Percentiles rank a stretch among this genome's conserved stretches.
phyloP scores from a whole-genome alignment of 1,140 invertebrate species.

The Colletes gigas region DNA sequence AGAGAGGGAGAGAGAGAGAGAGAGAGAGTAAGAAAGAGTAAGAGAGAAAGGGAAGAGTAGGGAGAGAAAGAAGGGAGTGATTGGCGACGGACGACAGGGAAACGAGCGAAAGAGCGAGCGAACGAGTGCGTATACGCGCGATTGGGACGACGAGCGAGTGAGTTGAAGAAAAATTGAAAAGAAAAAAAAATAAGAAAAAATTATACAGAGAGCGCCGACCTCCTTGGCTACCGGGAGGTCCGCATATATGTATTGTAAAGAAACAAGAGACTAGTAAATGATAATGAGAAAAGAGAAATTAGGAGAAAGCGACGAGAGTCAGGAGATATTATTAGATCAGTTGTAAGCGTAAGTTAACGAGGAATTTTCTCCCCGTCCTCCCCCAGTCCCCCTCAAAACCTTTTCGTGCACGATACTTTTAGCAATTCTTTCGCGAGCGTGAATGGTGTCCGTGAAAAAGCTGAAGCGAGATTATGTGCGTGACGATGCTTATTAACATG shows the following conservation, averaged over 20 bases:
- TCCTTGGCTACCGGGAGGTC: constrained; percentile 81
- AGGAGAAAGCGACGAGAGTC: constrained; percentile 43
- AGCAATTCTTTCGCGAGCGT: constrained; percentile 78
- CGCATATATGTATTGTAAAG: constrained; percentile 80
- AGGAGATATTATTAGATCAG: constrained; percentile 79
- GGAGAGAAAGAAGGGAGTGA: constrained; percentile 58
- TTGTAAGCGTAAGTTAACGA: constrained; percentile 77
- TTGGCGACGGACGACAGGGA: constrained; percentile 46
- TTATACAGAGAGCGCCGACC: constrained; percentile 81
- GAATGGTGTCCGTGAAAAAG: constrained; percentile 60
- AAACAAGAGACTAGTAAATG: constrained; percentile 75
- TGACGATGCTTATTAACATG: constrained; percentile 3
- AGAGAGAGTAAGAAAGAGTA: constrained; percentile 30
- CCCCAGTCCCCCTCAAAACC: constrained; percentile 52
- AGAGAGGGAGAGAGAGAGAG: constrained; percentile 62
- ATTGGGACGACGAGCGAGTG: constrained; percentile 64
- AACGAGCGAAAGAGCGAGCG: constrained; percentile 38
- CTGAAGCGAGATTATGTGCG: constrained; percentile 39
- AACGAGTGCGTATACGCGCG: constrained; percentile 49
- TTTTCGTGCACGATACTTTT: constrained; percentile 73
- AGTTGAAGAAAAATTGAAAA: constrained; percentile 58
- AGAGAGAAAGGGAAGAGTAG: constrained; percentile 36
- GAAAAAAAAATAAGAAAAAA: constrained; percentile 73
- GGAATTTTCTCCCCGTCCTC: constrained; percentile 41
- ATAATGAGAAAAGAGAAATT: constrained; percentile 72